Evolutionary conservation across 1,140 invertebrate species (phyloP), one percentile per base, ranked within the genome.

Genomic region (Aradophagus sp.): DNA sequence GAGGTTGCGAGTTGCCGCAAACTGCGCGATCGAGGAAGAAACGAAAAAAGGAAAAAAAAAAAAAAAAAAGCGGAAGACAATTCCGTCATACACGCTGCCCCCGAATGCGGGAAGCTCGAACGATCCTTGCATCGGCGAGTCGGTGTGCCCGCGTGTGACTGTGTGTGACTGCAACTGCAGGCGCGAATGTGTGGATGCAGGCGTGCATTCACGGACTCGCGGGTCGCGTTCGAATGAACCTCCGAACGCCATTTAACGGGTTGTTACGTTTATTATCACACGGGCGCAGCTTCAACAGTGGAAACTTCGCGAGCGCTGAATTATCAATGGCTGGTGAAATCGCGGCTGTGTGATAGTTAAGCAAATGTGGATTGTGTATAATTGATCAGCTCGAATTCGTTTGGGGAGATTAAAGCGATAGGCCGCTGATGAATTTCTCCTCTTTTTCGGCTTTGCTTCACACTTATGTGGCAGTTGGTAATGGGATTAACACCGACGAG

Each of bases 201-300:
- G 12, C 17, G 16, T 13, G 14, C 14, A 38, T 38, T 16, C 27
- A n/a, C 36, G 23, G n/a, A 55, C 14, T 12, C 27, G 12, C 10
- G 29, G 15, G 34, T 39, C 19, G 29, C 35, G 27, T 48, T 32
- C 26, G 23, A 56, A 35, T 23, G 38, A 27, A 15, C 19, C 19
- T 19, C 42, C 34, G 23, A 26, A 19, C 36, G 35, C 27, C 44
- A 61, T 48, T 48, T 61, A 36, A 38, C 55, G 23, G 42, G 31
- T 35, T 59, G 42, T 59, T 59, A 47, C 42, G 32, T 47, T 47
- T 47, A 59, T 59, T 59, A 59, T 59, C 55, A 38, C 42, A 27
- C 42, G 41, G 12, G 53, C 20, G 27, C 38, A 20, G 32, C 45
- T 55, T 42, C 38, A 55, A 35, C 19, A 29, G 6, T 20, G 36